Conservation (phyloP, 1,140 invertebrate genomes). For the Neodiprion pinetum region DNA sequence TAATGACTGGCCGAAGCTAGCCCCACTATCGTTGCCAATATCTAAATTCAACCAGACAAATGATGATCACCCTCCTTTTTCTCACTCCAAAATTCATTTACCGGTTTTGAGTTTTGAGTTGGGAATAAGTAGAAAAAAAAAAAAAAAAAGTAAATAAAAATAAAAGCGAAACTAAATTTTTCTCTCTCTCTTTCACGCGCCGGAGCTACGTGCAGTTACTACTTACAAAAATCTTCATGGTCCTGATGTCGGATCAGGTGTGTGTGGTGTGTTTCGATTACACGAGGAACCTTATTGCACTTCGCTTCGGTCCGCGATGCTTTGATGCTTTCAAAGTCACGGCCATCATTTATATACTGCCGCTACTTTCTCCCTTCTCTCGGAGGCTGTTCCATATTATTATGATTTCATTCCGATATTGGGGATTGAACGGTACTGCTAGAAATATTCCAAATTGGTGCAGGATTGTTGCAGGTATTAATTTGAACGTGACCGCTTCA, state of each 20-base stretch:
- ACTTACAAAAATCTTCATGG: constrained; percentile 54
- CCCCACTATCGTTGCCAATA: constrained; percentile 42
- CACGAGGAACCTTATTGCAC: neutral
- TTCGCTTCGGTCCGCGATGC: constrained; percentile 27
- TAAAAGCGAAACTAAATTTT: neutral
- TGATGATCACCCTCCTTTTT: no score
- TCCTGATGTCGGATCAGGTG: constrained; percentile 10
- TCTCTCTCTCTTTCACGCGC: neutral
- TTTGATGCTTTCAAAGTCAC: constrained; percentile 59
- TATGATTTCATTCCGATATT: constrained; percentile 8
- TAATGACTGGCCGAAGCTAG: constrained; percentile 39
- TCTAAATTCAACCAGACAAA: constrained; percentile 26
- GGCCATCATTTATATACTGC: constrained; percentile 59
- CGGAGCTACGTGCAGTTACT: constrained; percentile 1
- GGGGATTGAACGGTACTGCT: neutral
- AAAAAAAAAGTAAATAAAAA: constrained; percentile 14
- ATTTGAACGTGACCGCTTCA: no score
- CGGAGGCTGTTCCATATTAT: constrained; percentile 8
- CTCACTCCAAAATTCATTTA: no score
- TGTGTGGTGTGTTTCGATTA: neutral
- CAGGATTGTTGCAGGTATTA: no score
- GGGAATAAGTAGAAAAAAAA: neutral
- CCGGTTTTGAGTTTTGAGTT: no score
- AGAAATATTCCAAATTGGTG: no score
- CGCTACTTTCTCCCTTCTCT: constrained; percentile 60